Evolutionary conservation across 2,888 invertebrate species (phyloP).

Genomic region (Tortrix viridana): DNA sequence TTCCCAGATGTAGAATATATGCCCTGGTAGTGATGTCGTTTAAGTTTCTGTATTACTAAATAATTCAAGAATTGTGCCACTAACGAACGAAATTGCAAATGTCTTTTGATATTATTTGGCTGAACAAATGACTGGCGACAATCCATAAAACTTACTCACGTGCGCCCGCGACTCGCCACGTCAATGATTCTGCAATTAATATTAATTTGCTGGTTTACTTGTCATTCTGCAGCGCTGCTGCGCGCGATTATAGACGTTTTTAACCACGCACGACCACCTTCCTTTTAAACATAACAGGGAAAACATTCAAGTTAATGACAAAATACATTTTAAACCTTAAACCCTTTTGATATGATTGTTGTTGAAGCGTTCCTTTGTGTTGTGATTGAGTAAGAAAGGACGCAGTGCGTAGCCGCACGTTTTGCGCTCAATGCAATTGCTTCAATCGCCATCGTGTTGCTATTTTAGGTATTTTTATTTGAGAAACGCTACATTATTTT

Average conservation of each 20-base stretch:
- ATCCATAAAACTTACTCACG: constrained; percentile 64
- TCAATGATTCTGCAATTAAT: constrained; percentile 79
- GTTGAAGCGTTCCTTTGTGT: constrained; percentile 45
- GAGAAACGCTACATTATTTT: constrained; percentile 57
- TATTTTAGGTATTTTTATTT: constrained; percentile 78
- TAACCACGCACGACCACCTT: constrained; percentile 62
- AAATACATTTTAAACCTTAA: constrained; percentile 55
- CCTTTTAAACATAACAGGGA: constrained; percentile 58
- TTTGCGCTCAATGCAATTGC: constrained; percentile 80
- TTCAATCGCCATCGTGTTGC: constrained; percentile 75
- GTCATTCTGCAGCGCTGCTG: constrained; percentile 65
- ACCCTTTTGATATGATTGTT: constrained; percentile 53
- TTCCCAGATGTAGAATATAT: too few species aligned
- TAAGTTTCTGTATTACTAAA: too few species aligned
- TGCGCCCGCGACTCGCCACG: constrained; percentile 65
- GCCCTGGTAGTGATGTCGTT: too few species aligned
- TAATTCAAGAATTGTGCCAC: too few species aligned
- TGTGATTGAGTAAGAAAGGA: constrained; percentile 55
- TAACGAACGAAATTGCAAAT: too few species aligned
- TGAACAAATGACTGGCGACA: constrained; percentile 42
- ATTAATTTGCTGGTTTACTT: constrained; percentile 75
- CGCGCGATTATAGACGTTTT: constrained; percentile 73
- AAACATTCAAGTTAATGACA: constrained; percentile 47
- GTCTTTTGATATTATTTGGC: neutral
- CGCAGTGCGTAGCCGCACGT: constrained; percentile 75